Evolutionary conservation across 1,140 invertebrate genomes (phyloP).

Genomic region (Coelopa frigida): DNA sequence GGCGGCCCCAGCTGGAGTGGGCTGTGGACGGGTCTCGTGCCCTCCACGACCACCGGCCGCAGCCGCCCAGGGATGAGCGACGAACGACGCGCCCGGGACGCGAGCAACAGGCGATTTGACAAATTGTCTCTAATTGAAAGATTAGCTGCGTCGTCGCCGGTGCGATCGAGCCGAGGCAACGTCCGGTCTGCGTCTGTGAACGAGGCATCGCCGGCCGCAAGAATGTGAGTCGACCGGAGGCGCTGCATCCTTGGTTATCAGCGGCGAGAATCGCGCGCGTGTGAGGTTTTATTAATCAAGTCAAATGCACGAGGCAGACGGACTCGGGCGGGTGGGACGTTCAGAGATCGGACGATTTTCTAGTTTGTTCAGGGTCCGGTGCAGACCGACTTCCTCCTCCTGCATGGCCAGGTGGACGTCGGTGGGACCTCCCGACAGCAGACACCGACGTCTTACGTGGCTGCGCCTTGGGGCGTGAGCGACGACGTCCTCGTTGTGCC

Average conservation of each 20-base stretch:
- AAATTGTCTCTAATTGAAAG: conserved; percentile 46
- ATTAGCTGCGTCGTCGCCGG: conserved; percentile 32
- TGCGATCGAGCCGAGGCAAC: not conserved
- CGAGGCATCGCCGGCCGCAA: not conserved
- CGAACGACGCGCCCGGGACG: not conserved
- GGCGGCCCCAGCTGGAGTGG: not conserved
- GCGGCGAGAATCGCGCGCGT: conserved; percentile 17
- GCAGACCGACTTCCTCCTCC: no score
- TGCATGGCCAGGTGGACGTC: no score
- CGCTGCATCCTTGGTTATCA: conserved; percentile 7
- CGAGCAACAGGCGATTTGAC: conserved; percentile 34
- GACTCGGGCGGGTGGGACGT: conserved; percentile 29
- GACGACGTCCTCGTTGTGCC: no score
- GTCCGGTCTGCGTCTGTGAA: not conserved
- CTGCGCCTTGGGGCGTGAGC: no score
- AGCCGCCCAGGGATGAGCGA: no score
- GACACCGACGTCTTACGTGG: conserved; percentile 6
- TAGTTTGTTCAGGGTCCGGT: no score
- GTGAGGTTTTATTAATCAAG: conserved; percentile 44
- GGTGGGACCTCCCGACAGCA: conserved; percentile 41
- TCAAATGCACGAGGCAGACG: no score
- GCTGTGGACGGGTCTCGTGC: conserved; percentile 11
- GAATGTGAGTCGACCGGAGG: not conserved
- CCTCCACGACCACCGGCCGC: not conserved
- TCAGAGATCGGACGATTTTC: conserved; percentile 10